Evolutionary conservation across 2,797 vertebrate genomes (phyloP), one percentile per base, ranked within the genome.

Genomic region (Glossophaga mutica): DNA sequence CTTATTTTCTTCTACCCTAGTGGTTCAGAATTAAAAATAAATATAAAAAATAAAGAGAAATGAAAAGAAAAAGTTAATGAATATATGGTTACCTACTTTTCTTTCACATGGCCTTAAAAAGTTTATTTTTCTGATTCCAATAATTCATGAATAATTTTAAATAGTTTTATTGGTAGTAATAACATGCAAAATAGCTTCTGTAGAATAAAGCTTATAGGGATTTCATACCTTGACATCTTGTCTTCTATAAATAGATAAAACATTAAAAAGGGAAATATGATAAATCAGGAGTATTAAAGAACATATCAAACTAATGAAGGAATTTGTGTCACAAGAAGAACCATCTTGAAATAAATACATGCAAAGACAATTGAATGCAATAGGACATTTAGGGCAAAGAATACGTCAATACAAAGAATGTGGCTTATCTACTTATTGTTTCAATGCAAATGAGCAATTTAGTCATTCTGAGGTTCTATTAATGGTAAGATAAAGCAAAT

Each of bases 211-310:
- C 48, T 62, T 76, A 90, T 81, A 94, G 37, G 65, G 44, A 91
- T 90, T 87, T 91, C 48, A 52, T 3, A 94, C 11, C 50, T 29
- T 86, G 94, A 96, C 48, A 16, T 55, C 44, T 95, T 94, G 32
- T 94, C 0, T 18, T 14, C 6, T 91, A 1, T 55, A 92, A 91
- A 89, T 70, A 94, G 57, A 55, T 70, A 95, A 95, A 94, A 73
- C 1, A 2, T 94, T 65, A 81, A 32, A 76, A 46, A 82, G 78
- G 62, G 44, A 73, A 87, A 1, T 74, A 70, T 52, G 48, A 18
- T 62, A 59, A 55, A 82, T 81, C 77, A 92, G 73, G 8, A 78
- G 29, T 79, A 74, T 50, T 62, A n/a, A 83, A 46, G 39, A 76
- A 29, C 24, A 90, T 89, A 1, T 82, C 32, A 44, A 2, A 50